A percentile compares a stretch with the other conserved stretches of the same genome.
Evolutionary conservation across 2,888 invertebrate species (phyloP).

Genomic region (Drosophila hamatofila): DNA sequence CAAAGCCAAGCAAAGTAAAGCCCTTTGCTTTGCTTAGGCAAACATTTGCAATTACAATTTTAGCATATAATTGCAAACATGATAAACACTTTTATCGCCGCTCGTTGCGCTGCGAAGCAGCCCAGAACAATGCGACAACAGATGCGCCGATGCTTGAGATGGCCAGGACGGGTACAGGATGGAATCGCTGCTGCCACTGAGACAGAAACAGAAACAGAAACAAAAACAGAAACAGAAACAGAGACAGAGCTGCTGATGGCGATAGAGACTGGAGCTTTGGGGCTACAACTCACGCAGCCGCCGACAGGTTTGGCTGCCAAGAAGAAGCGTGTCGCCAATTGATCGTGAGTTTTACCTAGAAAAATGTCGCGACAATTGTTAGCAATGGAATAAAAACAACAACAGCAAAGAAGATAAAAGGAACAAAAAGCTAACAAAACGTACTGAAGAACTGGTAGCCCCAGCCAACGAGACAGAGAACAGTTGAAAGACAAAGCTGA

Average conservation of each 20-base stretch:
- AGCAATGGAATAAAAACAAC: slow-evolving; percentile 36
- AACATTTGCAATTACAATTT: slow-evolving; percentile 81
- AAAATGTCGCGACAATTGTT: slow-evolving; percentile 84
- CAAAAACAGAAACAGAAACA: neutral
- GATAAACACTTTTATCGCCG: slow-evolving; percentile 79
- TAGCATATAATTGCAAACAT: slow-evolving; percentile 81
- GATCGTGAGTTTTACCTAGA: slow-evolving; percentile 85
- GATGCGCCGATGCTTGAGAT: slow-evolving; percentile 30
- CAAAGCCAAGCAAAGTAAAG: slow-evolving; percentile 60
- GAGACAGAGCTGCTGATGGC: neutral
- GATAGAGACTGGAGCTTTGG: slow-evolving; percentile 19
- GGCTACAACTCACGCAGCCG: slow-evolving; percentile 69
- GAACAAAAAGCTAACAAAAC: slow-evolving; percentile 25
- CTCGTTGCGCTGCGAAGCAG: slow-evolving; percentile 25
- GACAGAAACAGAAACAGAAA: neutral
- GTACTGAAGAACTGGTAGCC: slow-evolving; percentile 5
- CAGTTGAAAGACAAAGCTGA: slow-evolving; percentile 35
- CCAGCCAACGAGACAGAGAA: slow-evolving; percentile 19
- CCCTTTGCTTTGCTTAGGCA: slow-evolving; percentile 74
- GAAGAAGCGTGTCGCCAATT: slow-evolving; percentile 85
- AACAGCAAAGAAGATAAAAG: slow-evolving; percentile 19
- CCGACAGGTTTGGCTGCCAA: slow-evolving; percentile 70
- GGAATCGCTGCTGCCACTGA: slow-evolving; percentile 13
- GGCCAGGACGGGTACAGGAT: slow-evolving; percentile 19
- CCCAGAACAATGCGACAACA: slow-evolving; percentile 57